Conservation (phyloP, 2,113 vertebrate species). For the Lycaon pictus region DNA sequence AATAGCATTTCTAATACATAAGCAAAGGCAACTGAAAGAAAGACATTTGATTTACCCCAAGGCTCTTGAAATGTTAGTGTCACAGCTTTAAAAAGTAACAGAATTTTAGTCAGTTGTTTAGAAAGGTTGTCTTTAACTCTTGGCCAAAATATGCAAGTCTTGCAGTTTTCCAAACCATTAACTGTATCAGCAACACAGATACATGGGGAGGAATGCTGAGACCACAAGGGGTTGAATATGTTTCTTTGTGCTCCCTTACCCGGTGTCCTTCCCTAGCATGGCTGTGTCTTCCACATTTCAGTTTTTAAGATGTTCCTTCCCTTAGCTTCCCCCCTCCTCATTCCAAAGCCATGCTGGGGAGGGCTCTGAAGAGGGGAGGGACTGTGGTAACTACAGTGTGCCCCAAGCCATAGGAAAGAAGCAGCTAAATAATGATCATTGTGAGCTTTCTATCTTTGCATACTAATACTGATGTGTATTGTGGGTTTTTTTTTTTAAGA, state of each 20-base stretch:
- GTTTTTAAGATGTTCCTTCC: conserved; percentile 1
- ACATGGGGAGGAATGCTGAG: not conserved
- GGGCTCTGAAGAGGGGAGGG: not conserved
- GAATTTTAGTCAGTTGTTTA: conserved; percentile 50
- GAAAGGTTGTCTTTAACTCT: conserved; percentile 60
- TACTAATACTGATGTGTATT: conserved; percentile 7
- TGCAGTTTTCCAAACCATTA: conserved; percentile 77
- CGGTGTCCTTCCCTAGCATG: conserved; percentile 10
- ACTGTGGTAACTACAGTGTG: not conserved
- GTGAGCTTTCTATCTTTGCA: not conserved
- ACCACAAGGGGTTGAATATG: conserved; percentile 66
- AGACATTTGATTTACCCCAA: conserved; percentile 4
- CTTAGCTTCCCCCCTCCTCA: not conserved
- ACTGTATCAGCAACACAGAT: conserved; percentile 63
- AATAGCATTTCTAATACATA: not conserved
- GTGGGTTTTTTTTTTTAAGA: too few relatives aligned
- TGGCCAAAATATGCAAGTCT: conserved; percentile 48
- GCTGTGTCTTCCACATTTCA: not conserved
- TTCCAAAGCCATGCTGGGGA: conserved; percentile 19
- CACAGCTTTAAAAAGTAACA: conserved; percentile 18
- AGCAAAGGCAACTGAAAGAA: not conserved
- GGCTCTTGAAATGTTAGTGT: not conserved
- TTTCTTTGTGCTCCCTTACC: conserved; percentile 61
- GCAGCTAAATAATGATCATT: conserved; percentile 11
- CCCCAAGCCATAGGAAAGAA: not conserved